Percentiles rank a stretch among this genome's conserved stretches.
These are phyloP conservation scores for Lepidothrix coronata DNA, from an alignment of 2,113 vertebrate species.

Conservation along the genomic window DNA sequence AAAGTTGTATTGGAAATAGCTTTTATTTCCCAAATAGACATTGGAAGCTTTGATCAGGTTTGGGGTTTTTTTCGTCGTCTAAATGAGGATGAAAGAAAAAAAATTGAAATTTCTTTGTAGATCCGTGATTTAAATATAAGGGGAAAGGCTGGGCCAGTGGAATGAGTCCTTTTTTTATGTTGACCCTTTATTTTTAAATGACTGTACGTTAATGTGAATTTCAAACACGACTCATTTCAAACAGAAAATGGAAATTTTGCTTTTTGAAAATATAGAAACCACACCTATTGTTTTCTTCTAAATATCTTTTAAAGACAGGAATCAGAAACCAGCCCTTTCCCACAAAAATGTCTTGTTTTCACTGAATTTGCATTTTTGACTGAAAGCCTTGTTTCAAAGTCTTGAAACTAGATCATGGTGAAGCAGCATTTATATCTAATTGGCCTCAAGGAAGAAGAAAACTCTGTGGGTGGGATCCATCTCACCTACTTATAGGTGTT, in stretches of 20 bases:
- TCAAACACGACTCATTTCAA: neutral
- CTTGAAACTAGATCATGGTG: slow-evolving; percentile 42
- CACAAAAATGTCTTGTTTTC: slow-evolving; percentile 52
- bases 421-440: slow-evolving; percentile 48
- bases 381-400: slow-evolving; percentile 54
- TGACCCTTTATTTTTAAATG: neutral
- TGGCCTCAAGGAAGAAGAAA: slow-evolving; percentile 50
- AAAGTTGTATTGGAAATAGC: neutral
- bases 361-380: slow-evolving; percentile 59
- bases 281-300: slow-evolving; percentile 39
- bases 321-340: slow-evolving; percentile 44
- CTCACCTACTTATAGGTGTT: slow-evolving; percentile 12
- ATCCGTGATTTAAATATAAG: neutral
- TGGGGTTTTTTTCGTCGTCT: neutral
- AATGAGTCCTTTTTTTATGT: neutral
- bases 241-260: slow-evolving; percentile 52
- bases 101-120: neutral
- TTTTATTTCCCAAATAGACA: neutral
- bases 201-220: neutral
- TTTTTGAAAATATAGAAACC: slow-evolving; percentile 48
- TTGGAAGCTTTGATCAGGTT: neutral
- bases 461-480: slow-evolving; percentile 59
- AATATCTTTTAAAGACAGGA: slow-evolving; percentile 26
- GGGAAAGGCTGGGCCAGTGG: neutral
- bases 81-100: slow-evolving; percentile 14